Percentiles rank a stretch among this genome's conserved stretches.
These are phyloP conservation scores for Aphaenogaster ashmeadi DNA, from an alignment of 1,140 invertebrate species.

Conservation along the genomic window DNA sequence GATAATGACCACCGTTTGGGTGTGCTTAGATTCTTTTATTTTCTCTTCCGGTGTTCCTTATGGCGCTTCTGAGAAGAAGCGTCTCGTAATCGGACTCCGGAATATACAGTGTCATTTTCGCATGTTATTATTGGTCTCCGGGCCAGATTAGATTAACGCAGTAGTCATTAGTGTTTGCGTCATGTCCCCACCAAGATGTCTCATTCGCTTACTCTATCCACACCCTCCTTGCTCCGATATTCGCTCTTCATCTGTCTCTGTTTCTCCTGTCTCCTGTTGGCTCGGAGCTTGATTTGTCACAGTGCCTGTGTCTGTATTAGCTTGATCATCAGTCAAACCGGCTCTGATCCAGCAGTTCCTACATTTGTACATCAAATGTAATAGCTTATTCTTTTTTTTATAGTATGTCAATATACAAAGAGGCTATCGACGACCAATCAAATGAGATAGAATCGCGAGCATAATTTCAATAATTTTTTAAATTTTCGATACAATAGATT, in stretches of 20 bases:
- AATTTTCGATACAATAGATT: not conserved
- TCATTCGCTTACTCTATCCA: conserved; percentile 31
- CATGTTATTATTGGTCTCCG: conserved; percentile 73
- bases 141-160: conserved; percentile 77
- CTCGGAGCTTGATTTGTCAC: conserved; percentile 56
- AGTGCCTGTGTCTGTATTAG: conserved; percentile 47
- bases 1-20: not conserved
- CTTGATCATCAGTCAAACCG: conserved; percentile 28
- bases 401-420: not conserved
- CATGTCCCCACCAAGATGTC: conserved; percentile 65
- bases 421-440: not conserved
- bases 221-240: conserved; percentile 5
- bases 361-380: not conserved
- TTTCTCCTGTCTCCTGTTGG: conserved; percentile 52
- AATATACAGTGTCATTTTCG: conserved; percentile 73
- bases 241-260: conserved; percentile 33
- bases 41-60: conserved; percentile 50
- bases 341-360: not conserved
- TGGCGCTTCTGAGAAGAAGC: conserved; percentile 25
- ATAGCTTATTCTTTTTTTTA: not conserved
- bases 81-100: conserved; percentile 52
- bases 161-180: conserved; percentile 75
- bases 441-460: not conserved
- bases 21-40: conserved; percentile 21
- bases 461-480: not conserved